phyloP scores from a whole-genome alignment of 2,113 vertebrate species.

The Rhegmatorhina hoffmannsi region DNA sequence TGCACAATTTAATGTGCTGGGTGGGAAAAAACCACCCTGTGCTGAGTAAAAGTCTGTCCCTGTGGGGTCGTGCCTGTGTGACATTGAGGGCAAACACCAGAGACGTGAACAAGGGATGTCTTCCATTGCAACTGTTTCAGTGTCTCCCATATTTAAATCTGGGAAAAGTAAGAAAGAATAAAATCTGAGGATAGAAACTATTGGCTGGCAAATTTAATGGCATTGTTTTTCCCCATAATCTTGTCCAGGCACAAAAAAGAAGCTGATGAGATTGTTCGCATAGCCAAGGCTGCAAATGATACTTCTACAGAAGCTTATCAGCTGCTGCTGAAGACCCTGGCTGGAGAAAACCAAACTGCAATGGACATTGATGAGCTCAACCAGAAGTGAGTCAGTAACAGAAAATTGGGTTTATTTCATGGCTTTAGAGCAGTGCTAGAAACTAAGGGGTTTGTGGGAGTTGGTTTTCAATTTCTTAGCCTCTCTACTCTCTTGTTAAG shows the following conservation, averaged over 20 bases:
- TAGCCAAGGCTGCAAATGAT: constrained; percentile 90
- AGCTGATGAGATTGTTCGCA: constrained; percentile 91
- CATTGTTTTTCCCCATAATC: background rate
- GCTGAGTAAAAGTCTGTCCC: background rate
- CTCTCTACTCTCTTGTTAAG: background rate
- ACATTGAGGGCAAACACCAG: background rate
- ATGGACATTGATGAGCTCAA: constrained; percentile 91
- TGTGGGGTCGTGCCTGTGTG: background rate
- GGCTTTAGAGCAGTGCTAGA: background rate
- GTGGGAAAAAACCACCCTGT: rapidly evolving
- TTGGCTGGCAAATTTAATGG: background rate
- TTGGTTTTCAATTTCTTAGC: background rate
- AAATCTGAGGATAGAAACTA: background rate
- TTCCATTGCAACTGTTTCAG: background rate
- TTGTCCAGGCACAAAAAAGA: constrained; percentile 88
- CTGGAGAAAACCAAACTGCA: constrained; percentile 87
- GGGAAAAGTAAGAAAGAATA: background rate
- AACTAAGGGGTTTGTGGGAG: background rate
- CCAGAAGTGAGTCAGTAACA: constrained; percentile 83
- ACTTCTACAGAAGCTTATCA: constrained; percentile 91
- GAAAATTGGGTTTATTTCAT: background rate
- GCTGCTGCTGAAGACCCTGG: constrained; percentile 86
- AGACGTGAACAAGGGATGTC: rapidly evolving
- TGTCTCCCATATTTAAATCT: background rate
- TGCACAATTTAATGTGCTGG: background rate